Conservation (phyloP, 2,888 invertebrate genomes). For the Pollenia labialis region DNA sequence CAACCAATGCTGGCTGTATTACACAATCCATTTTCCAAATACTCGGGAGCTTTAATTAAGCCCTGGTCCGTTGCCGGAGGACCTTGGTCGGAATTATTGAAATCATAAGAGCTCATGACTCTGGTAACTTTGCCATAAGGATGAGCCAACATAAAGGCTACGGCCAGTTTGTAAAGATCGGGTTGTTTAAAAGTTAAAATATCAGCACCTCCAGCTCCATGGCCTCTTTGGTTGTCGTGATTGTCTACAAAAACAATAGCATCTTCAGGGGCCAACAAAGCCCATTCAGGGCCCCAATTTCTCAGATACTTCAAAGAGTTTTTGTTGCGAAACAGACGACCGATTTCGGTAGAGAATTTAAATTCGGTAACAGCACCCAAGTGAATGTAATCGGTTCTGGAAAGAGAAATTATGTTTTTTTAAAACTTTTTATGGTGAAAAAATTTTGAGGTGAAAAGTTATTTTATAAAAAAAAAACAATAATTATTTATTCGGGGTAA, state of each 20-base stretch:
- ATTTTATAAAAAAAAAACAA: background rate
- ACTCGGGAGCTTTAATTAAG: conserved; percentile 87
- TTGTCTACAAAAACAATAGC: conserved; percentile 93
- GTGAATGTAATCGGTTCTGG: conserved; percentile 84
- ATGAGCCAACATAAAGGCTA: conserved; percentile 93
- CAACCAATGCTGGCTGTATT: conserved; percentile 86
- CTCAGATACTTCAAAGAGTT: conserved; percentile 87
- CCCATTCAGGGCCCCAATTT: conserved; percentile 88
- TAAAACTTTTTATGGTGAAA: background rate
- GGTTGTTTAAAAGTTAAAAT: conserved; percentile 85
- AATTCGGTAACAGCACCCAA: conserved; percentile 91
- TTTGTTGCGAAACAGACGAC: conserved; percentile 85
- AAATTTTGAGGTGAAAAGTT: background rate
- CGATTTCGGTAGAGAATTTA: conserved; percentile 81
- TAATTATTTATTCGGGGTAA: too few relatives aligned
- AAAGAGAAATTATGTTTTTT: background rate
- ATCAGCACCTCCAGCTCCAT: conserved; percentile 86
- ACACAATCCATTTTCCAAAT: conserved; percentile 87
- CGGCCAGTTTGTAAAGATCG: conserved; percentile 89
- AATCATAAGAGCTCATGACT: conserved; percentile 93
- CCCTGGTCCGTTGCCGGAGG: conserved; percentile 87
- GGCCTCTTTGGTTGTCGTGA: conserved; percentile 94
- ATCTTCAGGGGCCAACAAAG: conserved; percentile 85
- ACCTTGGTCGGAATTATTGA: conserved; percentile 86
- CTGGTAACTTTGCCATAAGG: conserved; percentile 89